Evolutionary conservation across 2,113 vertebrate species (phyloP), one percentile per base, ranked within the genome.

Genomic region (Callipepla squamata): DNA sequence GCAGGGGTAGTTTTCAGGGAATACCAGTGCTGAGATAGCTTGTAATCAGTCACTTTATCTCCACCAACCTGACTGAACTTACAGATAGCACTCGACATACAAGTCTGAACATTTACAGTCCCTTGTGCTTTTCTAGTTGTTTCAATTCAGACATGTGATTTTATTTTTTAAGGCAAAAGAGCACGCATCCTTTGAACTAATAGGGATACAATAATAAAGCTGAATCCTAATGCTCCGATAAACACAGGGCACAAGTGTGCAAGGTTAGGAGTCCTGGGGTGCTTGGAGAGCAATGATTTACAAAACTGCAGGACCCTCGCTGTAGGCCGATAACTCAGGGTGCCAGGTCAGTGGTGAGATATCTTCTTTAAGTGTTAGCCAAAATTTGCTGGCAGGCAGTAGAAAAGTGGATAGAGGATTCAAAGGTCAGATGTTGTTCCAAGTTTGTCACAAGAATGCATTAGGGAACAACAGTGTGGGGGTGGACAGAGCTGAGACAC

Each of bases 341-440:
- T 95, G 93, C 92, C 92, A 83, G 95, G 92, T 95, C 93, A 94
- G 32, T 85, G 92, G 79, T 94, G 94, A 85, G 93, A 80, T 94
- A 93, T 91, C 92, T 93, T 90, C 87, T 96, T 94, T 85, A 95
- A 93, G 88, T 88, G 79, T 85, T 78, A 96, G 95, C 93, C 95
- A 96, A 76, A 93, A 88, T 86, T 92, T 96, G 88, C 86, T 96
- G 95, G 92, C 93, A 96, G 73, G 83, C 93, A 87, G 82, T 19
- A 86, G 76, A 76, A 90, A 94, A 80, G 83, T 57, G 85, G 82
- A 94, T 90, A 67, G 73, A 86, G 85, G 61, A 92, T 68, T 80
- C 0, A 0, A 75, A 88, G 95, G 88, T 96, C 93, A 95, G 80
- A 95, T 95, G 88, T 92, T 90, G 69, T 96, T 96, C 90, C 95